Evolutionary conservation across 2,113 vertebrate genomes (phyloP).

Genomic region (Corvus hawaiiensis): DNA sequence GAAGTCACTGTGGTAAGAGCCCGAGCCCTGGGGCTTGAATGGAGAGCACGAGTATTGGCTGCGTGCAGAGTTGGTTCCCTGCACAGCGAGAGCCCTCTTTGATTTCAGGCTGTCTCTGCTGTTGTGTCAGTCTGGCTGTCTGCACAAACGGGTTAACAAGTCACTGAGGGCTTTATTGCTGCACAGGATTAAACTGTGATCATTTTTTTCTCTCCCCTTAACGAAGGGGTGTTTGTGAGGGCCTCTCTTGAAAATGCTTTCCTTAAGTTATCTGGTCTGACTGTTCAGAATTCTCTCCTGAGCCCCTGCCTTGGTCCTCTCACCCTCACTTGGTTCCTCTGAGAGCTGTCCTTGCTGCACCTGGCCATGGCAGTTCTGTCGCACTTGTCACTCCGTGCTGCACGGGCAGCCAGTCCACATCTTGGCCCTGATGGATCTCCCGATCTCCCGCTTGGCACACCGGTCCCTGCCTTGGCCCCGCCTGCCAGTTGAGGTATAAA

Average conservation of each 20-base stretch:
- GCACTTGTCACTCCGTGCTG: rapidly evolving
- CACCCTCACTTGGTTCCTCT: no score
- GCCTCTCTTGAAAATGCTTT: neutral
- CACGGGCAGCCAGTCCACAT: rapidly evolving
- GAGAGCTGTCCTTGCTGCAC: neutral
- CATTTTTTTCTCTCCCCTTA: neutral
- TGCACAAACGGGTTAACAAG: neutral
- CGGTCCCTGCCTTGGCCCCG: neutral
- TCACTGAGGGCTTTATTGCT: neutral
- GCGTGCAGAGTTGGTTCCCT: rapidly evolving
- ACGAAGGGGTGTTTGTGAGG: neutral
- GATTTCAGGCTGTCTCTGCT: neutral
- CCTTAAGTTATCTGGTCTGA: neutral
- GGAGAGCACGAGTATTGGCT: neutral
- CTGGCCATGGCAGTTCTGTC: neutral
- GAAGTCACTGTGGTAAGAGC: neutral
- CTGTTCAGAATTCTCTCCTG: neutral
- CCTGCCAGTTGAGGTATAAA: neutral
- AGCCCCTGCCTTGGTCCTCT: neutral
- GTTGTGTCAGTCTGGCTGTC: neutral
- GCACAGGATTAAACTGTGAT: neutral
- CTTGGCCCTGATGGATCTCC: neutral
- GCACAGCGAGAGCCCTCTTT: neutral
- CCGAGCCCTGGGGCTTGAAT: neutral
- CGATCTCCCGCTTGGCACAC: neutral